phyloP scores from a whole-genome alignment of 1,140 invertebrate species.

The Dinoponera quadriceps region DNA sequence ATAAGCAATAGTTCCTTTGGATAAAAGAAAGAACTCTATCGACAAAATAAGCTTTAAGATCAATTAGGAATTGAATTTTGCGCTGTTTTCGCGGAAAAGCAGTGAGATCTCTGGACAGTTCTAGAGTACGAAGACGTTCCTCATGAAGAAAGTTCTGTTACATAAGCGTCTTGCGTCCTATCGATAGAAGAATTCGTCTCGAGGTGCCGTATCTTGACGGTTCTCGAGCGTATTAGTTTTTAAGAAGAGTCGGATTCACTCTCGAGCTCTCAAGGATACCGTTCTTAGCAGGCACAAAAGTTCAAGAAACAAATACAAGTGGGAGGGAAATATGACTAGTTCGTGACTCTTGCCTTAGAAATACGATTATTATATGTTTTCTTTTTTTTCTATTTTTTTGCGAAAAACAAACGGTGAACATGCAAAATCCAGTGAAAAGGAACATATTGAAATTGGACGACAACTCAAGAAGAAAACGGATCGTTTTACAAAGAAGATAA shows the following conservation, averaged over 20 bases:
- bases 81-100: background rate
- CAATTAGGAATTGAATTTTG: constrained; percentile 44
- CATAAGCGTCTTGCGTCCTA: constrained; percentile 10
- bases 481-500: no score
- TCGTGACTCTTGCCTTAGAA: background rate
- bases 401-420: no score
- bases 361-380: no score
- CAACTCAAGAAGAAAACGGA: no score
- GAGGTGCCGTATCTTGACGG: background rate
- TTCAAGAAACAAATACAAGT: constrained; percentile 1
- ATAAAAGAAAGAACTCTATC: constrained; percentile 8
- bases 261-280: constrained; percentile 21
- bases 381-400: no score
- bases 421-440: no score
- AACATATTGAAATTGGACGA: no score
- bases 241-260: constrained; percentile 5
- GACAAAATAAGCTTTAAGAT: constrained; percentile 41
- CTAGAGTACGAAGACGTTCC: background rate
- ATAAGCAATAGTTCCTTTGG: constrained; percentile 44
- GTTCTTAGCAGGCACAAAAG: constrained; percentile 14
- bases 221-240: background rate
- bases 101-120: constrained; percentile 11
- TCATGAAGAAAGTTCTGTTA: constrained; percentile 16
- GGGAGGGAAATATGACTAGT: background rate
- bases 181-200: background rate